Conservation (phyloP, 2,888 invertebrate genomes). For the Ceramica pisi region DNA sequence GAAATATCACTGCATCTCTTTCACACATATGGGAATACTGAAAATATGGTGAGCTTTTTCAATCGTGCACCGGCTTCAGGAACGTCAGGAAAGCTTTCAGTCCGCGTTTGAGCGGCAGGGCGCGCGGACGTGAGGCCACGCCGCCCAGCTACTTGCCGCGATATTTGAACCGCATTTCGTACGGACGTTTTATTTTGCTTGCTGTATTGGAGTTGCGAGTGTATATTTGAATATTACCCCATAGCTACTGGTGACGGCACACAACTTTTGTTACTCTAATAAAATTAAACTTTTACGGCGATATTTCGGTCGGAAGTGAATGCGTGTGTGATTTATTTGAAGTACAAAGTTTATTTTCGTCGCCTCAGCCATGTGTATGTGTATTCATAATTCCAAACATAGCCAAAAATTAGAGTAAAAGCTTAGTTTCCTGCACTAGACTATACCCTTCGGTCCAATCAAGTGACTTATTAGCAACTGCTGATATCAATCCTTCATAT, state of each 20-base stretch:
- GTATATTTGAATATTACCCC: conserved; percentile 54
- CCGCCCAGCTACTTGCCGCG: conserved; percentile 76
- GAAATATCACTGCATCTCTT: conserved; percentile 70
- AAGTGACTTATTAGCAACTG: conserved; percentile 82
- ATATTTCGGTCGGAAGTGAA: conserved; percentile 72
- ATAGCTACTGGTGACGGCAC: conserved; percentile 45
- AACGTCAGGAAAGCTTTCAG: conserved; percentile 81
- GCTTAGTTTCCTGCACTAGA: conserved; percentile 60
- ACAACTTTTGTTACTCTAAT: conserved; percentile 53
- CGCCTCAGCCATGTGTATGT: conserved; percentile 69
- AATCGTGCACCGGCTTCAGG: conserved; percentile 73
- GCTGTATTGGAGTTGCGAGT: conserved; percentile 62
- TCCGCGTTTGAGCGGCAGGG: conserved; percentile 87
- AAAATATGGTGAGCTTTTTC: conserved; percentile 78
- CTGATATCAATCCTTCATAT: conserved; percentile 80
- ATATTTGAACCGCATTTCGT: conserved; percentile 70
- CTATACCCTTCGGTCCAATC: conserved; percentile 82
- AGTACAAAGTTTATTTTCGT: conserved; percentile 81
- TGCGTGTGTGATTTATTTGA: conserved; percentile 76
- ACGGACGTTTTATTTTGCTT: conserved; percentile 75
- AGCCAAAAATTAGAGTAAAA: conserved; percentile 62
- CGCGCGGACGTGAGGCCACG: conserved; percentile 77
- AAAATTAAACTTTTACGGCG: conserved; percentile 45
- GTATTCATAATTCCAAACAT: conserved; percentile 66
- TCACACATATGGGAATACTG: conserved; percentile 73